Base-by-base conservation (phyloP, 2,888 invertebrate species). In the Tanytarsus gracilentus region DNA sequence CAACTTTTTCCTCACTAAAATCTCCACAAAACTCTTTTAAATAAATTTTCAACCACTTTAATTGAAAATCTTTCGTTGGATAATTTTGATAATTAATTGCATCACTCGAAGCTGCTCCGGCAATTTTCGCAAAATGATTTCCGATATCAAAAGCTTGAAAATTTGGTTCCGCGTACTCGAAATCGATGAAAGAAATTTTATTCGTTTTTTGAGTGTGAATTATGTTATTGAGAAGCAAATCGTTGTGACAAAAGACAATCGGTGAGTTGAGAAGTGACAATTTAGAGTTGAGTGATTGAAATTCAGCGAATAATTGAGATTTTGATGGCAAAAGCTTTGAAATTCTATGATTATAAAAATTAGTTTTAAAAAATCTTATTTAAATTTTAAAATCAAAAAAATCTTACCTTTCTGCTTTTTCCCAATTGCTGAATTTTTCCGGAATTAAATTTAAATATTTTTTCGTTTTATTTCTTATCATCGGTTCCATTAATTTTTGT, bases 121-220 rank as follows among this genome's bases (percentile, higher is more conserved):
- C 92, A 77, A 90, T 97, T 78, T 99, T 98, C 67, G 88, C 85
- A 76, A 99, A 99, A 78, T 99, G 98, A 77, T 98, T 96, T 53
- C 89, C 97, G 72, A 99, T 93, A 74, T 99, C 98, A 73, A 81
- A 97, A 7, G 93, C 91, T 75, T 94, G 93, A 75, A 89, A 95
- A 77, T 97, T 98, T 70, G 84, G 85, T 62, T 83, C 87, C 14
- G 93, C 90, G 75, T 99, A 99, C 75, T 99, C 98, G 74, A 88
- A 98, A 76, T 99, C 99, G 68, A 99, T 98, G 72, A 99, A 97
- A 51, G 85, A 84, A 49, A 96, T 84, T 62, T 81, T 77, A 66
- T 80, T 75, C 61, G 67, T 66, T 61, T 75, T 73, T 69, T 84
- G 76, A 69, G 92, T 84, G 75, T 88, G 88, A 67, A 99, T 83